Evolutionary conservation across 2,113 vertebrate species (phyloP).

Genomic region (Astur gentilis): DNA sequence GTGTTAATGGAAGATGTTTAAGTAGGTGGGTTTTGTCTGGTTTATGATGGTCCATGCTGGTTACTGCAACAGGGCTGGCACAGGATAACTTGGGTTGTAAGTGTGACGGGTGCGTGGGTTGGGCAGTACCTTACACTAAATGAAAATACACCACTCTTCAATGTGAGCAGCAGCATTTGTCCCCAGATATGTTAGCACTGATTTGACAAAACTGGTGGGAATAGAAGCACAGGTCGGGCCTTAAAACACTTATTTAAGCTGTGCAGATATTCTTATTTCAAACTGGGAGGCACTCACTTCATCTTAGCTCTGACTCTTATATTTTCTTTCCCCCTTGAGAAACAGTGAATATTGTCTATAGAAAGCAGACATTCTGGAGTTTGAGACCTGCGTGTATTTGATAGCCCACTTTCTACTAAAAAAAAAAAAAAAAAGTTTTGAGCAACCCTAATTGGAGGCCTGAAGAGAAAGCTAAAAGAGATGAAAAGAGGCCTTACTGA

Average conservation of each 20-base stretch:
- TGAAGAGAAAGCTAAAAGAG: neutral
- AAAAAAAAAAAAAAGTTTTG: neutral
- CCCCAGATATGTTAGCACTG: neutral
- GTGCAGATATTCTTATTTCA: neutral
- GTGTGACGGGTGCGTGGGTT: neutral
- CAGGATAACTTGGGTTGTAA: neutral
- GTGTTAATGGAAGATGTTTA: neutral
- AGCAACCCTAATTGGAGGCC: neutral
- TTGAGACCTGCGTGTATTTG: neutral
- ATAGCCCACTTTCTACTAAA: neutral
- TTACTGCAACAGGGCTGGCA: neutral
- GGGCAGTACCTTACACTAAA: neutral
- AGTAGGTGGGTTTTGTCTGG: neutral
- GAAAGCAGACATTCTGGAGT: neutral
- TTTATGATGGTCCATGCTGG: neutral
- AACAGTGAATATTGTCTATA: neutral
- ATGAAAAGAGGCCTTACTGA: neutral
- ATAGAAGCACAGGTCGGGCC: neutral
- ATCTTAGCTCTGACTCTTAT: neutral
- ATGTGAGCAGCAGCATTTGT: neutral
- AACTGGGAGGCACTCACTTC: neutral
- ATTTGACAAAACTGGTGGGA: neutral
- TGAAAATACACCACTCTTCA: neutral
- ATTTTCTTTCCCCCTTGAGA: neutral
- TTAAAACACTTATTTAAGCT: neutral